A percentile compares a stretch with the other conserved stretches of the same genome.
Evolutionary conservation across 1,140 invertebrate species (phyloP).

Genomic region (Meteorus sp.): DNA sequence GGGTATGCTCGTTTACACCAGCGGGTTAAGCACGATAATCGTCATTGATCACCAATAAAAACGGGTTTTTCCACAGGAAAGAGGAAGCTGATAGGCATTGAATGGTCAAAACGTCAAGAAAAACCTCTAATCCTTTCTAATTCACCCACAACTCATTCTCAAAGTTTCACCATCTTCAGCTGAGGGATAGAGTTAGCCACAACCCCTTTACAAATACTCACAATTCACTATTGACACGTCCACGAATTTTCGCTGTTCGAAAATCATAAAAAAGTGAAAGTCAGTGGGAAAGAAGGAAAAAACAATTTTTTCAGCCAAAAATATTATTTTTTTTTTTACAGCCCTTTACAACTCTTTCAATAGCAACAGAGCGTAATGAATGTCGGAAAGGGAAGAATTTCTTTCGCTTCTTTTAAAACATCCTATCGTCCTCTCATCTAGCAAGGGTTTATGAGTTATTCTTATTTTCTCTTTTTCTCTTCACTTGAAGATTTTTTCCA

Average conservation of each 20-base stretch:
- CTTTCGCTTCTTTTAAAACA: constrained; percentile 1
- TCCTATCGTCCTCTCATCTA: constrained; percentile 26
- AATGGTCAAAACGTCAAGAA: too few species aligned
- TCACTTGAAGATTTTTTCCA: too few species aligned
- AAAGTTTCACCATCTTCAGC: constrained; percentile 30
- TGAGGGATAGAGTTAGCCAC: constrained; percentile 41
- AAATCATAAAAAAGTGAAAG: constrained; percentile 38
- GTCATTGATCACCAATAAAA: constrained; percentile 52
- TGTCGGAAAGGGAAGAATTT: constrained; percentile 31
- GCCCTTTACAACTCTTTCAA: constrained; percentile 40
- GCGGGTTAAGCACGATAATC: constrained; percentile 48
- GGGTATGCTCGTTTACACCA: constrained; percentile 41
- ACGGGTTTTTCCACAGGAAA: constrained; percentile 45
- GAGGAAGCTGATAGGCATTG: too few species aligned
- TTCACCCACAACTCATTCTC: constrained; percentile 34
- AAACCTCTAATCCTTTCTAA: constrained; percentile 49
- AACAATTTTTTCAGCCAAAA: constrained; percentile 28
- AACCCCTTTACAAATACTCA: constrained; percentile 47
- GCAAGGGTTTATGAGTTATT: constrained; percentile 49
- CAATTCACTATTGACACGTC: not conserved
- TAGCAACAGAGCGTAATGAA: constrained; percentile 11
- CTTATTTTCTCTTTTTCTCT: constrained; percentile 36
- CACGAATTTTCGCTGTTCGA: constrained; percentile 7
- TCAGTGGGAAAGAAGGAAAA: constrained; percentile 25
- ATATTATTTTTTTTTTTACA: constrained; percentile 13